Conservation (phyloP, 2,888 invertebrate genomes). For the Aromia moschata region DNA sequence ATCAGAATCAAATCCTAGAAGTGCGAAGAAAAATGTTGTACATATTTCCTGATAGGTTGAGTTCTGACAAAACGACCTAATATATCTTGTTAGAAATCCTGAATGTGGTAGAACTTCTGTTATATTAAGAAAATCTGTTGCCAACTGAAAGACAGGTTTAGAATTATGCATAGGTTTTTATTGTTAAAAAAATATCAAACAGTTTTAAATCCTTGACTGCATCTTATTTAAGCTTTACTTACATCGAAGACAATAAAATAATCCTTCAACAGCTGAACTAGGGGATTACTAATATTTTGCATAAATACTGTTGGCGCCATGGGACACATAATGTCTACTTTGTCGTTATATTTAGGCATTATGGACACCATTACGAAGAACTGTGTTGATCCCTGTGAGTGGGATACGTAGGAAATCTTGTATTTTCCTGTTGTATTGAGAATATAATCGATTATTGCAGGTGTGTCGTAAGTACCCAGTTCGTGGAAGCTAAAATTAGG, state of each 20-base stretch:
- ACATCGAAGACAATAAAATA: not conserved
- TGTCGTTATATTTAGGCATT: conserved; percentile 56
- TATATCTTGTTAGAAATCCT: not conserved
- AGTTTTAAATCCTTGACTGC: too few species aligned
- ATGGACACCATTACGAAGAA: conserved; percentile 72
- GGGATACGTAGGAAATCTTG: conserved; percentile 76
- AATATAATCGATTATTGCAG: conserved; percentile 77
- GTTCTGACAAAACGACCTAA: conserved; percentile 15
- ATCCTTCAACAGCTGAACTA: not conserved
- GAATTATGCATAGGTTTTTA: too few species aligned
- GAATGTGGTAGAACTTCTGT: conserved; percentile 24
- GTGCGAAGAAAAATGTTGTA: conserved; percentile 12
- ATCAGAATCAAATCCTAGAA: conserved; percentile 34
- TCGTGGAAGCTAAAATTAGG: conserved; percentile 62
- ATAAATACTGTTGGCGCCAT: conserved; percentile 6
- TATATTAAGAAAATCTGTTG: conserved; percentile 11
- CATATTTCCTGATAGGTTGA: conserved; percentile 21
- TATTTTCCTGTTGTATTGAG: conserved; percentile 65
- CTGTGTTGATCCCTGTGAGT: conserved; percentile 69
- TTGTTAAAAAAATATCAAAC: too few species aligned
- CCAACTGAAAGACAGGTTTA: conserved; percentile 25
- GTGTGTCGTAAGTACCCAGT: conserved; percentile 78
- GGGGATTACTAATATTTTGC: conserved; percentile 4
- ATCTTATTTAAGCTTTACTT: too few species aligned
- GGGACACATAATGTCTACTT: conserved; percentile 3